Evolutionary conservation across 1,140 invertebrate species (phyloP), one percentile per base, ranked within the genome.

Genomic region (Popillia japonica): DNA sequence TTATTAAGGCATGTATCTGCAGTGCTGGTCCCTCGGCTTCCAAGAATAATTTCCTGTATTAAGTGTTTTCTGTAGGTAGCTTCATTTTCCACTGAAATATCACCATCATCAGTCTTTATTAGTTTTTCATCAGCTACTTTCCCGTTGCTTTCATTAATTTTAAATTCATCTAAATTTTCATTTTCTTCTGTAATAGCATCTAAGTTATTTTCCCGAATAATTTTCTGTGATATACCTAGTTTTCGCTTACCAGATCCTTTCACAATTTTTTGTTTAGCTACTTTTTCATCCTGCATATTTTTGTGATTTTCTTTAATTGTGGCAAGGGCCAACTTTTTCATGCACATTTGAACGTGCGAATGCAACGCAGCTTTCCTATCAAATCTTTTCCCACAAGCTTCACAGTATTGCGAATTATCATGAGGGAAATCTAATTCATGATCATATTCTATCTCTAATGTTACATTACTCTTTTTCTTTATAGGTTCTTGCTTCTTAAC

Each of bases 361-460:
- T 89, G 88, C 14, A 93, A 86, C 6, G 92, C 92, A 11, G 91
- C 92, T 76, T 90, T 90, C 2, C 92, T 88, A 81, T 93, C 92
- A 83, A 93, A 93, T 22, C 88, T 87, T 78, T 91, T 90, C 0
- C 91, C 91, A 85, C 92, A 93, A 42, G 90, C 91, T n/a, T 89
- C 90, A 83, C 92, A 93, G 48, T 89, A 88, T 68, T 90, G 90
- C 23, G 87, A 85, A 79, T 90, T 89, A 27, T 87, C 86, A n/a
- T 14, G 48, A 55, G n/a, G 48, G 6, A 17, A 55, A n/a, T 55
- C 48, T 17, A n/a, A 55, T 83, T 92, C 90, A 80, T 91, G 85
- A 80, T 90, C 89, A 79, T 90, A 48, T 75, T 64, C 20, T 61
- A 11, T 55, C 59, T 76, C 41, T 6, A n/a, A 11, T 10, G 20